Evolutionary conservation across 2,888 invertebrate species (phyloP).

Genomic region (Andrena bucephala): DNA sequence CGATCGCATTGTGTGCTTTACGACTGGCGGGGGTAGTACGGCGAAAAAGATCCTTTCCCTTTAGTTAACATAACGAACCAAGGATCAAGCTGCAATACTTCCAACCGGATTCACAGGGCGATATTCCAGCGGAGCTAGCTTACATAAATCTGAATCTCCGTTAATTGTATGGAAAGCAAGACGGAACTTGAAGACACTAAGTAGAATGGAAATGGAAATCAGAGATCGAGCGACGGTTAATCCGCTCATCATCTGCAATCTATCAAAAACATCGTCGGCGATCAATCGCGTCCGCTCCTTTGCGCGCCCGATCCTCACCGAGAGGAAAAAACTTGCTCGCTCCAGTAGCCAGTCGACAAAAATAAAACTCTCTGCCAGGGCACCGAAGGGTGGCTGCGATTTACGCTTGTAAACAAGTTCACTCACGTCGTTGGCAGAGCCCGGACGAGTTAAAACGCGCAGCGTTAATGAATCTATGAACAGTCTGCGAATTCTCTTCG

Average conservation of each 20-base stretch:
- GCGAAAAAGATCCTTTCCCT: neutral
- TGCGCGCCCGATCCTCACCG: neutral
- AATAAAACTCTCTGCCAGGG: slow-evolving; percentile 42
- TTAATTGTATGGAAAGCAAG: neutral
- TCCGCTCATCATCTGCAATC: neutral
- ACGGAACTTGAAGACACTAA: too few species aligned
- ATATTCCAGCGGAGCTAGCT: neutral
- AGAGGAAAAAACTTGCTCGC: slow-evolving; percentile 2
- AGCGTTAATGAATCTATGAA: neutral
- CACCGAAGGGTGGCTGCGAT: slow-evolving; percentile 16
- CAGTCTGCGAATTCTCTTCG: neutral
- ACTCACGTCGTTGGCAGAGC: slow-evolving; percentile 22
- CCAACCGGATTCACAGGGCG: neutral
- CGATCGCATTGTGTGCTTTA: slow-evolving; percentile 11
- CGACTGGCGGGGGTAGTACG: neutral
- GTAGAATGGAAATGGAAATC: neutral
- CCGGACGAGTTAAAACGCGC: slow-evolving; percentile 2
- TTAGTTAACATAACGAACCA: neutral
- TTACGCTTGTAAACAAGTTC: slow-evolving; percentile 36
- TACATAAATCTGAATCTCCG: neutral
- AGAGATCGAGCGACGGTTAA: neutral
- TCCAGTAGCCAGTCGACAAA: slow-evolving; percentile 42
- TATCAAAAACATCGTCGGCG: neutral
- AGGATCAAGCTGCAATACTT: neutral
- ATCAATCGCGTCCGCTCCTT: neutral